These are phyloP conservation scores for Drosophila tani DNA, from an alignment of 1,140 invertebrate species.

Conservation along the genomic window DNA sequence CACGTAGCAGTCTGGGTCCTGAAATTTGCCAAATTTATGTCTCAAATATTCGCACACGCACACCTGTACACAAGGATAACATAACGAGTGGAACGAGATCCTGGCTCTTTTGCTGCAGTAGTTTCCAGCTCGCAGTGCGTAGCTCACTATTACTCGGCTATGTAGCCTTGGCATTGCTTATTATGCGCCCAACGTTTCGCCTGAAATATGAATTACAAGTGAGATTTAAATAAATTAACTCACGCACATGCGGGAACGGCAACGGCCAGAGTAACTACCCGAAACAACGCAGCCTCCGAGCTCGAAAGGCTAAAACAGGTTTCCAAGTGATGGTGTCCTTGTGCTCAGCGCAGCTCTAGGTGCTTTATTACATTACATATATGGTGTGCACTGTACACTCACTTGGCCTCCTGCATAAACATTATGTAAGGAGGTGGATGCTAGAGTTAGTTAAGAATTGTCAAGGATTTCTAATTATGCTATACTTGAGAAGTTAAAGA, in stretches of 20 bases:
- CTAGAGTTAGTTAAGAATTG: background rate
- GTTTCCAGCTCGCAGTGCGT: conserved; percentile 1
- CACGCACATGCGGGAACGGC: conserved; percentile 44
- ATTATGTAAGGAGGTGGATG: no score
- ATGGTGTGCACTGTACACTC: conserved; percentile 3
- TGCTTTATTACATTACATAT: conserved; percentile 2
- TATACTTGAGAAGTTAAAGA: no score
- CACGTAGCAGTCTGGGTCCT: conserved; percentile 50
- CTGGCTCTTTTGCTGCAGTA: conserved; percentile 26
- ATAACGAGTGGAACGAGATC: conserved; percentile 10
- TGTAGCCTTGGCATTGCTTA: conserved; percentile 55
- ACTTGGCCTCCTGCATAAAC: background rate
- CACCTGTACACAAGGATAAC: conserved; percentile 20
- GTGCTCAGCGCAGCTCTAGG: background rate
- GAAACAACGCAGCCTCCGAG: background rate
- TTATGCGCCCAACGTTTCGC: conserved; percentile 66
- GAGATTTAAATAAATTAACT: conserved; percentile 80
- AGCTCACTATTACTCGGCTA: conserved; percentile 7
- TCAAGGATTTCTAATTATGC: background rate
- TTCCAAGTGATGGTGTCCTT: conserved; percentile 17
- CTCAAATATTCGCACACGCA: conserved; percentile 70
- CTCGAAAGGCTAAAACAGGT: no score
- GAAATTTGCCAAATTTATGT: conserved; percentile 76
- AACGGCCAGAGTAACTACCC: conserved; percentile 15
- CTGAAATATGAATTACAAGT: conserved; percentile 80